These are phyloP conservation scores for Montipora foliosa DNA, from an alignment of 64 coral and sea anemone species.

Conservation along the genomic window DNA sequence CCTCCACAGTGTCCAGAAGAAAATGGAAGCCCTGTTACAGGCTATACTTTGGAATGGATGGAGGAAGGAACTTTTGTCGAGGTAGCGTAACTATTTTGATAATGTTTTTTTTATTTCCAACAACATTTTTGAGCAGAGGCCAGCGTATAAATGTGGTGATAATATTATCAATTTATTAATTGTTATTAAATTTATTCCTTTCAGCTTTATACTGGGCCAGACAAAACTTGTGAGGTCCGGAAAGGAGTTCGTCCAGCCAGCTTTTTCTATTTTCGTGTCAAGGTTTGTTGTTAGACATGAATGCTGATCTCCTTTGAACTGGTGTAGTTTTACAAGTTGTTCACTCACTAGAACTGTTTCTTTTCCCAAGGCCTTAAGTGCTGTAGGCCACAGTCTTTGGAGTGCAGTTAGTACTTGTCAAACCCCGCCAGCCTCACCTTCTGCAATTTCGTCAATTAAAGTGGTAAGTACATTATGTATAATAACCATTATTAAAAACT, in stretches of 20 bases:
- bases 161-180: background rate
- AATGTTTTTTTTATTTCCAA: background rate
- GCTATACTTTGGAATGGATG: constrained; percentile 88
- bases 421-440: constrained; percentile 90
- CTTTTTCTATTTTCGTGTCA: constrained; percentile 89
- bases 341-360: background rate
- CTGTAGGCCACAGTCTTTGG: constrained; percentile 86
- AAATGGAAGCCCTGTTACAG: constrained; percentile 91
- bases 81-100: constrained; percentile 7
- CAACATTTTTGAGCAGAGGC: background rate
- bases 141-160: background rate
- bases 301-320: too few species aligned
- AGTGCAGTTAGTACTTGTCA: constrained; percentile 91
- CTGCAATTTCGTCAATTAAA: constrained; percentile 83
- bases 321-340: too few species aligned
- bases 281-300: constrained; percentile 64
- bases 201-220: constrained; percentile 86
- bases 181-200: background rate
- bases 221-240: constrained; percentile 84
- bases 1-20: constrained; percentile 68
- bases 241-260: constrained; percentile 88
- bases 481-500: too few species aligned
- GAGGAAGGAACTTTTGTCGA: constrained; percentile 78
- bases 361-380: constrained; percentile 81
- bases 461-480: constrained; percentile 45